Evolutionary conservation across 2,113 vertebrate genomes (phyloP).

Genomic region (Penelope pileata): DNA sequence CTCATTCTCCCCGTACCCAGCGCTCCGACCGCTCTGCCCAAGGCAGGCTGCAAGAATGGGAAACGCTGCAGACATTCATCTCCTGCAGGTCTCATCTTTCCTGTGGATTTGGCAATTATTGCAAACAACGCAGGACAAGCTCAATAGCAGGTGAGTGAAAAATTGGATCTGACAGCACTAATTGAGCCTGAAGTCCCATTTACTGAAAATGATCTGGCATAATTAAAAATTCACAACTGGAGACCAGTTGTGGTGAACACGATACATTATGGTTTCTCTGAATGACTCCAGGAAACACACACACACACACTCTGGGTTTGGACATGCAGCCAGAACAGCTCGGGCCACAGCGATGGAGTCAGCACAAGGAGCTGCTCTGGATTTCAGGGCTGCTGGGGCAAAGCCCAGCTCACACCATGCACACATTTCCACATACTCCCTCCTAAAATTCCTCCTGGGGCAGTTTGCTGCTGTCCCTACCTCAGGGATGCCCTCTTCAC

Average conservation of each 20-base stretch:
- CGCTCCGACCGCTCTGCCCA: neutral
- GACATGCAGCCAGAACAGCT: constrained; percentile 55
- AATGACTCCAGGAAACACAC: constrained; percentile 53
- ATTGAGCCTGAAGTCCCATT: constrained; percentile 79
- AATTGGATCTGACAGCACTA: constrained; percentile 78
- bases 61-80: constrained; percentile 20
- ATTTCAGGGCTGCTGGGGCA: neutral
- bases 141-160: constrained; percentile 71
- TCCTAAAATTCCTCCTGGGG: neutral
- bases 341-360: neutral
- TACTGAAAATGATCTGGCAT: constrained; percentile 78
- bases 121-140: constrained; percentile 65
- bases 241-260: constrained; percentile 71
- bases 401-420: neutral
- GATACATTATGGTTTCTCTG: constrained; percentile 67
- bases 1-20: neutral
- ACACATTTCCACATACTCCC: neutral
- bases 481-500: neutral
- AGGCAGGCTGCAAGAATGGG: neutral
- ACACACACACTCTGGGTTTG: constrained; percentile 51
- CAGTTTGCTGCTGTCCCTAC: neutral
- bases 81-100: constrained; percentile 54
- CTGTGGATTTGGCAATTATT: constrained; percentile 71
- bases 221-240: constrained; percentile 82
- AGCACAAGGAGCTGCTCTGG: neutral